phyloP scores from a whole-genome alignment of 2,797 vertebrate species.

The Urosaurus nigricauda region DNA sequence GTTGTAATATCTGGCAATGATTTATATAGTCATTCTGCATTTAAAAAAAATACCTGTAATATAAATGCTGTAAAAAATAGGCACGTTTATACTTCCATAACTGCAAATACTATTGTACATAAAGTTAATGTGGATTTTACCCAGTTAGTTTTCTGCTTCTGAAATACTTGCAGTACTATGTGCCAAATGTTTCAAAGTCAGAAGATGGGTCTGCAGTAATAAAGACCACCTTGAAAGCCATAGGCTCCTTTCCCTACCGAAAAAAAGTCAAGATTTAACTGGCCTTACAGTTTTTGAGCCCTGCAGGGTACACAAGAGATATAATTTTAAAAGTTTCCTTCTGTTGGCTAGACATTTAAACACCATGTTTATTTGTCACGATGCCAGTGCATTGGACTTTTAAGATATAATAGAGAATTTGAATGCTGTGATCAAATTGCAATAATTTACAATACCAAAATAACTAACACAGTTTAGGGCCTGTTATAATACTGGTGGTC shows the following conservation, averaged over 20 bases:
- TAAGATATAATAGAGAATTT: background rate
- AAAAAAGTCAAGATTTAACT: background rate
- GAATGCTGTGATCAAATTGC: background rate
- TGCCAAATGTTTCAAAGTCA: slow-evolving; percentile 4
- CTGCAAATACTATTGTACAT: background rate
- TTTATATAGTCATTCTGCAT: slow-evolving; percentile 5
- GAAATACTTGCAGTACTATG: background rate
- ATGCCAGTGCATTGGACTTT: slow-evolving; percentile 16
- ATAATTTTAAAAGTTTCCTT: slow-evolving; percentile 20
- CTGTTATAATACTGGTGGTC: background rate
- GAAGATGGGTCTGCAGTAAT: background rate
- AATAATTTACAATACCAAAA: slow-evolving; percentile 33
- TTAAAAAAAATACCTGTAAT: background rate
- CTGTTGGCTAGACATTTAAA: slow-evolving; percentile 23
- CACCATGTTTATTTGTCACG: slow-evolving; percentile 18
- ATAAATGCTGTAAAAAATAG: background rate
- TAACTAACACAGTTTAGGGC: slow-evolving; percentile 4
- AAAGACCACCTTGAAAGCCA: background rate
- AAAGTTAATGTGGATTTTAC: background rate
- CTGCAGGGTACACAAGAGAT: background rate
- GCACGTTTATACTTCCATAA: background rate
- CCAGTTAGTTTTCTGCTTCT: background rate
- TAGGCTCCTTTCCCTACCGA: too few species aligned
- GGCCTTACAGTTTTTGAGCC: background rate
- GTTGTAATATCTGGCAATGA: background rate